Evolutionary conservation across 2,888 invertebrate genomes (phyloP).

Genomic region (Prenolepis imparis): DNA sequence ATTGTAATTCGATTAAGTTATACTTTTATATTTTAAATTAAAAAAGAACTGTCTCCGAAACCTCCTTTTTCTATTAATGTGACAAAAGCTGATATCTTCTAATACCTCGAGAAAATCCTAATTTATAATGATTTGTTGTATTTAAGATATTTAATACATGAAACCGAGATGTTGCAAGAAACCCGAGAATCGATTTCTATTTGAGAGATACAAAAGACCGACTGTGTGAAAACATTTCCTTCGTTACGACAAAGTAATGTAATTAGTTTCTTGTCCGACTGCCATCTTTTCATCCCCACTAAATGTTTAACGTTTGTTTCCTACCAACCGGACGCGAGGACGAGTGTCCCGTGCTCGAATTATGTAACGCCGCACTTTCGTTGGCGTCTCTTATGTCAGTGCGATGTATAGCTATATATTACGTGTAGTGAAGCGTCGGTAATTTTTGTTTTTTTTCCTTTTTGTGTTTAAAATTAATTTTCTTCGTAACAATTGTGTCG

Average conservation of each 20-base stretch:
- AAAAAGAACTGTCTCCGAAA: background rate
- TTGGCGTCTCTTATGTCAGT: slow-evolving; percentile 79
- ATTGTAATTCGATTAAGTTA: background rate
- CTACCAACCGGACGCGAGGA: slow-evolving; percentile 71
- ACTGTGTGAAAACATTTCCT: slow-evolving; percentile 61
- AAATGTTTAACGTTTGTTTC: slow-evolving; percentile 63
- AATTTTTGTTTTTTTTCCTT: slow-evolving; percentile 24
- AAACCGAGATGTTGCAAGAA: background rate
- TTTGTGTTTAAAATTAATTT: slow-evolving; percentile 19
- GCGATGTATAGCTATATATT: slow-evolving; percentile 38
- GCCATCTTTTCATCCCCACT: slow-evolving; percentile 63
- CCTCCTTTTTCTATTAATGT: background rate
- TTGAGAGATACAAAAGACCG: slow-evolving; percentile 22
- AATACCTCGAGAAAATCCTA: background rate
- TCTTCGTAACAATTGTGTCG: background rate
- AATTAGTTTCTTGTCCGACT: slow-evolving; percentile 69
- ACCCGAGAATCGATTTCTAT: slow-evolving; percentile 53
- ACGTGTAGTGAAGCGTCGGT: slow-evolving; percentile 11
- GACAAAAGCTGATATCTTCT: background rate
- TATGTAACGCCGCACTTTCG: slow-evolving; percentile 82
- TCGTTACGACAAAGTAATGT: slow-evolving; percentile 65
- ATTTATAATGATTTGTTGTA: background rate
- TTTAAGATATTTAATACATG: slow-evolving; percentile 3
- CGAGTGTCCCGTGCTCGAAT: slow-evolving; percentile 80
- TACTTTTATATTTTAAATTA: background rate